These are phyloP conservation scores for Crioceris asparagi DNA, from an alignment of 2,888 invertebrate genomes.

Conservation along the genomic window DNA sequence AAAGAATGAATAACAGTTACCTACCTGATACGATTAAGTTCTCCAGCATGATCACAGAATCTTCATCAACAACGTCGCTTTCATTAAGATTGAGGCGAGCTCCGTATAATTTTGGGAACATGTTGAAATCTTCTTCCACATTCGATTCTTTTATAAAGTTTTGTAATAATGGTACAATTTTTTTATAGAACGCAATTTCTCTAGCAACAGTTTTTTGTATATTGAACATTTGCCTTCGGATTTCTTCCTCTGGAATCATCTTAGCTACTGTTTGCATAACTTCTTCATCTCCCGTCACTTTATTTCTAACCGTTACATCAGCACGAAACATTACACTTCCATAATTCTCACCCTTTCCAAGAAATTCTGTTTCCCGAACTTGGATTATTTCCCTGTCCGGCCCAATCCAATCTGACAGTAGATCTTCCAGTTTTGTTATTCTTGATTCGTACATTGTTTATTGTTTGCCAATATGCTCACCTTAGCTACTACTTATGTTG, in stretches of 20 bases:
- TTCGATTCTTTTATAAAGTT: constrained; percentile 37
- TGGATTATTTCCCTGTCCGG: too few relatives aligned
- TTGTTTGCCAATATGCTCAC: too few relatives aligned
- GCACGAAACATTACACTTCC: too few relatives aligned
- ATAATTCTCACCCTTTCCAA: too few relatives aligned
- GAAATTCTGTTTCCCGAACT: too few relatives aligned
- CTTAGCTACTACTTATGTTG: too few relatives aligned
- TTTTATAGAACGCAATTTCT: constrained; percentile 43
- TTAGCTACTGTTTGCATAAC: constrained; percentile 14
- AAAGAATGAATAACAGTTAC: too few relatives aligned
- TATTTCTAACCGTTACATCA: too few relatives aligned
- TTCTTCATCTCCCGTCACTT: too few relatives aligned
- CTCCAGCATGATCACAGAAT: constrained; percentile 43
- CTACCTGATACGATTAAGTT: constrained; percentile 37
- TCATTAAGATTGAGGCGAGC: constrained; percentile 22
- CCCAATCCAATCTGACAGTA: too few relatives aligned
- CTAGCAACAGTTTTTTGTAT: constrained; percentile 41
- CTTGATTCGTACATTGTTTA: too few relatives aligned
- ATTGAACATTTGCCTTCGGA: constrained; percentile 37
- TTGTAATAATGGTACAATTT: constrained; percentile 38
- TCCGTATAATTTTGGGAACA: constrained; percentile 26
- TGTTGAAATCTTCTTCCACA: constrained; percentile 32
- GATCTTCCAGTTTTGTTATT: too few relatives aligned
- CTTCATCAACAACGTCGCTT: constrained; percentile 35
- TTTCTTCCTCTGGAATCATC: constrained; percentile 11